A percentile compares a stretch with the other conserved stretches of the same genome.
phyloP scores from a whole-genome alignment of 2,797 vertebrate species.

The Vultur gryphus region DNA sequence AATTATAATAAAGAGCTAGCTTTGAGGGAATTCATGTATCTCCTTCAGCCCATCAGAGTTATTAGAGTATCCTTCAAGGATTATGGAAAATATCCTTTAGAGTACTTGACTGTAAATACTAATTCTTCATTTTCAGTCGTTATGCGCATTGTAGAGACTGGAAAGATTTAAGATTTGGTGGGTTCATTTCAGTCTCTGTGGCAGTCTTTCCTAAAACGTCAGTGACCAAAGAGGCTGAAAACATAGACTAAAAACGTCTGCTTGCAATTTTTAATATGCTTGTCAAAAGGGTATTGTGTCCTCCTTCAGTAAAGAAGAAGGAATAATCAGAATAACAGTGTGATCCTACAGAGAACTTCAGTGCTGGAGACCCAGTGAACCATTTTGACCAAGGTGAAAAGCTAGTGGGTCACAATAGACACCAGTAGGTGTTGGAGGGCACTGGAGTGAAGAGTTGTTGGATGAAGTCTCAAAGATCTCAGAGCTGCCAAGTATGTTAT shows the following conservation, averaged over 20 bases:
- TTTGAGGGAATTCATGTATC: neutral
- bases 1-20: neutral
- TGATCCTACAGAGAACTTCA: neutral
- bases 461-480: neutral
- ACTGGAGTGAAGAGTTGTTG: neutral
- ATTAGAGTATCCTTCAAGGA: neutral
- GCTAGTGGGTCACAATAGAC: neutral
- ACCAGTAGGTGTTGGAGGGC: neutral
- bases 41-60: neutral
- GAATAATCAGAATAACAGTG: neutral
- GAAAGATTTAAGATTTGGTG: neutral
- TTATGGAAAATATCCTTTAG: neutral
- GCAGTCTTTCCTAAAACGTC: neutral
- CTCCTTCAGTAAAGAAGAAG: neutral
- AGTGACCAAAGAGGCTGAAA: neutral
- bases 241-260: neutral
- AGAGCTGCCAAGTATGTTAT: neutral
- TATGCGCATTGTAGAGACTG: neutral
- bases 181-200: neutral
- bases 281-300: neutral
- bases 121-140: neutral
- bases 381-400: neutral
- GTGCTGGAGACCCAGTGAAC: neutral
- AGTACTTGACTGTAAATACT: neutral
- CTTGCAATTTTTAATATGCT: neutral